Evolutionary conservation across 2,797 vertebrate species (phyloP), one percentile per base, ranked within the genome.

Genomic region (Rhinella marina): DNA sequence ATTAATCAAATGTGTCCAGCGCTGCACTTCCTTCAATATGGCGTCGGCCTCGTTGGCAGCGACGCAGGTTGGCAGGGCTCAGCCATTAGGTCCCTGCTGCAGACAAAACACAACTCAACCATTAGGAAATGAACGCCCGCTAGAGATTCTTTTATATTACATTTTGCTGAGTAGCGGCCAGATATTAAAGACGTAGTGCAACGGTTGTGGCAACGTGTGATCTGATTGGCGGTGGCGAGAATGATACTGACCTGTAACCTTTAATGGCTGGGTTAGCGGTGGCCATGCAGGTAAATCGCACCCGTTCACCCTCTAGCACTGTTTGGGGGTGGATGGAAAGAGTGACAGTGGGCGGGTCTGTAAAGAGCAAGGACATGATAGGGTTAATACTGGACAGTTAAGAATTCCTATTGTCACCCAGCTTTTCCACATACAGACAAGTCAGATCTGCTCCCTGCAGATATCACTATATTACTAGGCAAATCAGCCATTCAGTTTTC

Each of bases 311-410:
- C 91, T 99, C 98, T 90, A 97, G 96, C 85, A 99, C 98, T 0
- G 97, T 98, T 89, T 98, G 97, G 0, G 98, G 98, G 88, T 99
- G 97, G 4, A 98, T 97, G 91, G 98, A 99, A 91, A 99, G 90
- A 0, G 97, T 97, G 90, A 99, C 98, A 0, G 96, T 97, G 0
- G 98, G 98, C 21, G 97, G 97, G 89, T 99, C 97, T 99, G 90
- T 0, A 80, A 11, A 81, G 56, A 79, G 0, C 66, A 66, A 88
- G 3, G 64, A 25, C 32, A 68, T 11, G 29, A 29, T 32, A 56
- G 54, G 82, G 21, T 59, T 81, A 81, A 81, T 62, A 64, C 59
- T 48, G 5, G 17, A 25, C 48, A 11, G 3, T 19, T 0, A 59
- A 79, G n/a, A 13, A 16, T 21, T 0, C 16, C 17, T 29, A 8